Evolutionary conservation across 2,888 invertebrate genomes (phyloP), one percentile per base, ranked within the genome.

Genomic region (Dasypogon diadema): DNA sequence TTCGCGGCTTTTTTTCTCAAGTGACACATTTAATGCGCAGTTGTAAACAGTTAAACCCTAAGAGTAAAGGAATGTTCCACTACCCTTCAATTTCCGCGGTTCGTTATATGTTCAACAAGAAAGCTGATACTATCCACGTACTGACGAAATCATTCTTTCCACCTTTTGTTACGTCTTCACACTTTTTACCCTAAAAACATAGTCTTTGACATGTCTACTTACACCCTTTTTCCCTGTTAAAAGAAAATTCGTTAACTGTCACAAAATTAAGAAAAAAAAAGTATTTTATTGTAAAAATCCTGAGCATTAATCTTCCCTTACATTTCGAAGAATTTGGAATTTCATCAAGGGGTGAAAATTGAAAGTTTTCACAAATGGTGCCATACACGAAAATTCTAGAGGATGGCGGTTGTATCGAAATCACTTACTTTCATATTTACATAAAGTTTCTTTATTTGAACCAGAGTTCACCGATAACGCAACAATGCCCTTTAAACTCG

Each of bases 241-340:
- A 60, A 16, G 37, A n/a, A 60, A 60, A 60, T 37, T 60, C 60
- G 60, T 60, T 60, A 60, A 42, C 60, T 60, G 60, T 60, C 60
- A 60, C 18, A 58, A 42, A 34, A 18, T 60, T 10, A 14, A 30
- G n/a, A n/a, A 60, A 34, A 60, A 60, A 60, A 37, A 18, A 37
- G 37, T 34, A 60, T 22, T 60, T 60, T 60, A 60, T 34, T 34
- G 60, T n/a, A 22, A 34, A 16, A 24, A 56, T 12, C 24, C 30
- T 30, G 30, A 3, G 8, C 2, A 37, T n/a, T 60, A 12, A 21
- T 5, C 34, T 18, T 37, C 60, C 60, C 60, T 60, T 60, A 37
- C 1, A 60, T 37, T n/a, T n/a, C n/a, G 21, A 42, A 34, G 37
- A 60, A 16, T 42, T 12, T 2, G 10, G 1, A 18, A 34, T 37